Evolutionary conservation across 2,888 invertebrate genomes (phyloP).

Genomic region (Drosophila diplacantha): DNA sequence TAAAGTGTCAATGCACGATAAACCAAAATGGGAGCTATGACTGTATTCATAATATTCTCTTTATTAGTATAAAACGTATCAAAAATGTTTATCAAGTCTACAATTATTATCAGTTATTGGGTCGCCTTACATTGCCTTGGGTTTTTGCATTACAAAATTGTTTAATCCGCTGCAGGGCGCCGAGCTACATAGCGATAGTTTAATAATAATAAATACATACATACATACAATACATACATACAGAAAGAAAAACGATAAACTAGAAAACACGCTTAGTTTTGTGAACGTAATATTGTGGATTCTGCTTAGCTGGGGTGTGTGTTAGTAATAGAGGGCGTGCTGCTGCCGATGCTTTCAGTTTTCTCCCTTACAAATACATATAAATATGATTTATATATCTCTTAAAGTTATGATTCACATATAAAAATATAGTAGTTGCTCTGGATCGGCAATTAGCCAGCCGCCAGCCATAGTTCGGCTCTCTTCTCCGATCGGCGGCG

Average conservation of each 20-base stretch:
- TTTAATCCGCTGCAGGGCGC: slow-evolving; percentile 46
- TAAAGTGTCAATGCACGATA: slow-evolving; percentile 35
- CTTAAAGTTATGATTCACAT: slow-evolving; percentile 68
- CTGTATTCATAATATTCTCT: slow-evolving; percentile 53
- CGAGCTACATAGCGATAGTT: slow-evolving; percentile 37
- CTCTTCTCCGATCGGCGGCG: slow-evolving; percentile 2
- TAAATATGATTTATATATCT: slow-evolving; percentile 60
- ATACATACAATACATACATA: slow-evolving; percentile 35
- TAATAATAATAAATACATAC: slow-evolving; percentile 50
- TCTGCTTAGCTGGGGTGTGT: slow-evolving; percentile 37
- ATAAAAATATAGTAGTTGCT: slow-evolving; percentile 66
- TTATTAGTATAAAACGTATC: slow-evolving; percentile 72
- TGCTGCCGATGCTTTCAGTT: slow-evolving; percentile 28
- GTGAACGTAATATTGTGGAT: slow-evolving; percentile 40
- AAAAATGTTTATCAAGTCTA: slow-evolving; percentile 71
- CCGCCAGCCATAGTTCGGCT: slow-evolving; percentile 32
- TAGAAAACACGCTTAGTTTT: slow-evolving; percentile 35
- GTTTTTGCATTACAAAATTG: slow-evolving; percentile 44
- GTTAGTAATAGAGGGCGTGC: slow-evolving; percentile 60
- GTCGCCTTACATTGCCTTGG: slow-evolving; percentile 38
- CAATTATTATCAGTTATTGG: slow-evolving; percentile 70
- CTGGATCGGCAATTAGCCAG: slow-evolving; percentile 43
- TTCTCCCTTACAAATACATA: slow-evolving; percentile 54
- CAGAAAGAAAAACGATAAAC: slow-evolving; percentile 48
- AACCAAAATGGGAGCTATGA: slow-evolving; percentile 1